These are phyloP conservation scores for Aurelia aurita complex sp. Pacific DNA, from an alignment of 30 jellyfish, hydroid and myxozoan species.

Conservation along the genomic window DNA sequence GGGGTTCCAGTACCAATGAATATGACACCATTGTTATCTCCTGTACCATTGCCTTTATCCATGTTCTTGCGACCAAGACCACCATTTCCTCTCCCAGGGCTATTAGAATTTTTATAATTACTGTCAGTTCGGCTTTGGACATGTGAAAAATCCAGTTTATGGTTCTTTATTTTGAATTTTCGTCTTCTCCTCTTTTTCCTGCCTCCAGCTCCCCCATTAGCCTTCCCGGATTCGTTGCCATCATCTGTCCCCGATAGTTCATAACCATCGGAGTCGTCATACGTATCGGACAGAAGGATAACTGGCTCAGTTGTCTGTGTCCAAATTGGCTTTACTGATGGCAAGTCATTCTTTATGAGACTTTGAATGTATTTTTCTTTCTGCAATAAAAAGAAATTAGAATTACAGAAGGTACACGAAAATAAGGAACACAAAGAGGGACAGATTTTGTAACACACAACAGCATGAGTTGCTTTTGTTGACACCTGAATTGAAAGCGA, in stretches of 20 bases:
- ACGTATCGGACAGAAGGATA: slow-evolving; percentile 40
- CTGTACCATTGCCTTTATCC: neutral
- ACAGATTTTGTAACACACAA: no score
- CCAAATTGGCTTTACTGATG: slow-evolving; percentile 49
- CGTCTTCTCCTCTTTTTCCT: slow-evolving; percentile 17
- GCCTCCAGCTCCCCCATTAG: slow-evolving; percentile 10
- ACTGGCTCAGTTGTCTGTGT: slow-evolving; percentile 61
- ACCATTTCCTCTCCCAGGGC: no score
- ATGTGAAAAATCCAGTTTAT: slow-evolving; percentile 49
- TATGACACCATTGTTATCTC: slow-evolving; percentile 9
- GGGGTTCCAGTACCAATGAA: slow-evolving; percentile 14
- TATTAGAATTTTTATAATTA: neutral
- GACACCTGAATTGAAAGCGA: no score
- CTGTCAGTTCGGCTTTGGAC: slow-evolving; percentile 62
- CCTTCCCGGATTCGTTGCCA: slow-evolving; percentile 23
- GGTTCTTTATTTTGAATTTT: slow-evolving; percentile 22
- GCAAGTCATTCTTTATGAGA: slow-evolving; percentile 36
- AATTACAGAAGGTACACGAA: no score
- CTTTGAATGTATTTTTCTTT: slow-evolving; percentile 34
- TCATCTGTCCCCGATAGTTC: no score
- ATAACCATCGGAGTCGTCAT: neutral
- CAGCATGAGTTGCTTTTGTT: no score
- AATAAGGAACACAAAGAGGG: no score
- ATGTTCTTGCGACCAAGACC: neutral
- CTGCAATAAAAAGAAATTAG: neutral